These are phyloP conservation scores for Mormoops blainvillei DNA, from an alignment of 2,113 vertebrate species.

Conservation along the genomic window DNA sequence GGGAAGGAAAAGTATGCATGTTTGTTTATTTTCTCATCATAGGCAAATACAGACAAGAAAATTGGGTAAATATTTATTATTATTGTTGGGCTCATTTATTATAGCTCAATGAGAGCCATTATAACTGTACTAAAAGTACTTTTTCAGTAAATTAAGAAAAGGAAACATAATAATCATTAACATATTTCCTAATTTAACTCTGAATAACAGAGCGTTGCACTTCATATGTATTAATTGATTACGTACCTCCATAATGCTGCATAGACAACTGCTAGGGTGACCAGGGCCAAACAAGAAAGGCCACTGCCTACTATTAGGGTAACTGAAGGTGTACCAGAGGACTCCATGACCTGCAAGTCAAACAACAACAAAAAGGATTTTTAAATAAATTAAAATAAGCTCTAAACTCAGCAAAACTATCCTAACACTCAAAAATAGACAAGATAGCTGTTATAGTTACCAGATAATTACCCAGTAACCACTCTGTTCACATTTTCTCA, in stretches of 20 bases:
- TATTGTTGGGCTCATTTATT: not conserved
- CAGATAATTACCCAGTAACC: constrained; percentile 51
- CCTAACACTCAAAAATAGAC: constrained; percentile 34
- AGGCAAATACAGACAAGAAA: constrained; percentile 32
- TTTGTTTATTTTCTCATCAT: not conserved
- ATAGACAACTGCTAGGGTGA: constrained; percentile 96
- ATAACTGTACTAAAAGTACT: not conserved
- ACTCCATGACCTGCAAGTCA: constrained; percentile 95
- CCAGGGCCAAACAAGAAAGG: constrained; percentile 96
- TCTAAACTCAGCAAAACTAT: constrained; percentile 43
- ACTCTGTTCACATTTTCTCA: constrained; percentile 45
- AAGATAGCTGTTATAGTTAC: constrained; percentile 26
- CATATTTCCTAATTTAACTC: constrained; percentile 23
- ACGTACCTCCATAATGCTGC: constrained; percentile 96
- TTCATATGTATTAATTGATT: constrained; percentile 17
- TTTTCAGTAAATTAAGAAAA: not conserved
- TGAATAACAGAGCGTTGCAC: not conserved
- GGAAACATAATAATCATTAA: not conserved
- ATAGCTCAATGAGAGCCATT: not conserved
- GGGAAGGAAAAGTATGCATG: not conserved
- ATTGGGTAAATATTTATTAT: not conserved
- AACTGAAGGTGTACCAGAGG: constrained; percentile 97
- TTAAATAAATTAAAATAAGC: constrained; percentile 70
- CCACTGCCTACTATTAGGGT: constrained; percentile 99
- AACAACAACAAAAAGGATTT: constrained; percentile 24